phyloP scores from a whole-genome alignment of 2,888 invertebrate species.

The Euzophera pinguis region DNA sequence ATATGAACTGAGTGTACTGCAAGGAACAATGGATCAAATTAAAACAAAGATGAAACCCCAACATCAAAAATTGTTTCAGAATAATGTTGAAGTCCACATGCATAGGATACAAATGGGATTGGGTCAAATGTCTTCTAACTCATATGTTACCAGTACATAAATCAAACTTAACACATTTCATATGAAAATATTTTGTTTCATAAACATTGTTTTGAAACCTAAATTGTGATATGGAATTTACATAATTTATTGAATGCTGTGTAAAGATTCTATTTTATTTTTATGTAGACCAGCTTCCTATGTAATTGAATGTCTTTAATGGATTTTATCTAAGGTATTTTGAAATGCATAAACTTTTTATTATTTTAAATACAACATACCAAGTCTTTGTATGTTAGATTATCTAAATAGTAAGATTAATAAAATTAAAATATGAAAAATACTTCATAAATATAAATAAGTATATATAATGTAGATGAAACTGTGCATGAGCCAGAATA shows the following conservation, averaged over 20 bases:
- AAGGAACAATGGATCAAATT: conserved; percentile 95
- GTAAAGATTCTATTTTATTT: neutral
- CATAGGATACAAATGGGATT: conserved; percentile 91
- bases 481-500: neutral
- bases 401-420: neutral
- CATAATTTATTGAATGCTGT: neutral
- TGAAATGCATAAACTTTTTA: neutral
- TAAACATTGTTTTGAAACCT: neutral
- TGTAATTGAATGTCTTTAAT: neutral
- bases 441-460: neutral
- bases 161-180: conserved; percentile 14
- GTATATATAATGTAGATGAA: neutral
- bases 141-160: conserved; percentile 46
- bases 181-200: too few species aligned
- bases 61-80: conserved; percentile 90
- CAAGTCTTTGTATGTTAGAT: neutral
- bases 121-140: conserved; percentile 58
- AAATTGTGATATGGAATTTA: conserved; percentile 17
- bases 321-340: neutral
- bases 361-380: neutral
- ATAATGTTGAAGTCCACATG: conserved; percentile 94
- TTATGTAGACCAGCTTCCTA: neutral
- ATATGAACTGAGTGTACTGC: conserved; percentile 93
- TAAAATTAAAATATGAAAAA: neutral
- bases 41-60: conserved; percentile 87